A percentile compares a stretch with the other conserved stretches of the same genome.
Conservation (phyloP, 2,888 invertebrate species). For the Epinotia ramella region DNA sequence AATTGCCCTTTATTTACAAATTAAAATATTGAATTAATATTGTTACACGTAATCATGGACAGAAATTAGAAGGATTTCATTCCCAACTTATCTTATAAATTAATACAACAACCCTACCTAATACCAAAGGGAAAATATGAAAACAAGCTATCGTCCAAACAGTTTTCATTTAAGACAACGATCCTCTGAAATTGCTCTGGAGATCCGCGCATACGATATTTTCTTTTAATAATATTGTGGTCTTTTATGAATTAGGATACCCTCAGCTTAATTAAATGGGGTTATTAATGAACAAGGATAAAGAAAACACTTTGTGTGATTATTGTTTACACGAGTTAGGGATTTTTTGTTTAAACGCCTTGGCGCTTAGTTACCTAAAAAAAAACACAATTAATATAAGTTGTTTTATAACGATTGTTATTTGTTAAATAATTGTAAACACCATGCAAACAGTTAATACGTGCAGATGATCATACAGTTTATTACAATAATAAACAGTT, state of each 20-base stretch:
- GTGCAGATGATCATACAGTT: constrained; percentile 24
- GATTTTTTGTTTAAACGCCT: no score
- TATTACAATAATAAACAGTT: neutral
- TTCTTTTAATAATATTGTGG: neutral
- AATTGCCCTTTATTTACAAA: no score
- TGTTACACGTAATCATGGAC: no score
- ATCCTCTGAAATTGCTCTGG: constrained; percentile 9
- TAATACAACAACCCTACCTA: neutral
- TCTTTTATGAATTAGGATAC: constrained; percentile 22
- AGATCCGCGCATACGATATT: neutral
- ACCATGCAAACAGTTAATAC: constrained; percentile 31
- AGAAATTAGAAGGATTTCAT: neutral
- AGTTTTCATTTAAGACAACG: constrained; percentile 12
- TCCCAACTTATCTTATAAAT: neutral
- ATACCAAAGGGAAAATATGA: neutral
- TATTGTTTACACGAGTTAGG: neutral
- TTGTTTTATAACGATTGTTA: neutral
- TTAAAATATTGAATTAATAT: no score
- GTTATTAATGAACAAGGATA: constrained; percentile 4
- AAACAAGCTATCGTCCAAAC: neutral
- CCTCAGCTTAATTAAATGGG: neutral
- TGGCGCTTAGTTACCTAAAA: no score
- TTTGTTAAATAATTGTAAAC: neutral
- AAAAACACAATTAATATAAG: neutral
- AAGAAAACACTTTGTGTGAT: neutral